These are phyloP conservation scores for Thecophora atra DNA, from an alignment of 2,888 invertebrate genomes.

Conservation along the genomic window DNA sequence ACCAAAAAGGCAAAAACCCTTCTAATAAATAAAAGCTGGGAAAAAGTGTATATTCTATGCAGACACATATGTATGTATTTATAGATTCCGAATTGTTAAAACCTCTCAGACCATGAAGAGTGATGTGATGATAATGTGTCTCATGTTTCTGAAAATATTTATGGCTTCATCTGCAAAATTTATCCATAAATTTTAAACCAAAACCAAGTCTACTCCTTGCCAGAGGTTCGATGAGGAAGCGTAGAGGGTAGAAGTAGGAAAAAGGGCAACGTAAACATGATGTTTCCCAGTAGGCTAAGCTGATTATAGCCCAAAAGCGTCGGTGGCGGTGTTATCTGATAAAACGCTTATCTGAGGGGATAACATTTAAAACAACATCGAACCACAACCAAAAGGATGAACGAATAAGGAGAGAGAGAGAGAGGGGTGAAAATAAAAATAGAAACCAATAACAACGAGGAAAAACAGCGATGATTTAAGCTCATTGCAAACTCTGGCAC, in stretches of 20 bases:
- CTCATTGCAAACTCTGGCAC: conserved; percentile 32
- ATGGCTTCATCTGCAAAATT: not conserved
- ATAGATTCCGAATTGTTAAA: too few species aligned
- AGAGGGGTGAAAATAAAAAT: not conserved
- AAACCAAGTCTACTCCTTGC: not conserved
- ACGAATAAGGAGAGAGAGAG: not conserved
- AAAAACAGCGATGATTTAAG: not conserved
- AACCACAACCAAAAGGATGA: not conserved
- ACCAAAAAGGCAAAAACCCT: too few species aligned
- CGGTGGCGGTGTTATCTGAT: conserved; percentile 46
- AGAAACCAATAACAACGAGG: conserved; percentile 6
- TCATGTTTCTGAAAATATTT: conserved; percentile 16
- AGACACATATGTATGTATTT: too few species aligned
- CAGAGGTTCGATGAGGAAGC: not conserved
- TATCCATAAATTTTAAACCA: not conserved
- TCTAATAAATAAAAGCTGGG: too few species aligned
- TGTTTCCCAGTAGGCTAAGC: conserved; percentile 20
- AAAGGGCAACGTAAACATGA: conserved; percentile 28
- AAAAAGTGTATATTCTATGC: too few species aligned
- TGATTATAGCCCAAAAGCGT: conserved; percentile 46
- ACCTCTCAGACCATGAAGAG: too few species aligned
- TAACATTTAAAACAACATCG: conserved; percentile 44
- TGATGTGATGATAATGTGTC: too few species aligned
- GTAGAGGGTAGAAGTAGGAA: not conserved
- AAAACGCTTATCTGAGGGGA: conserved; percentile 54